Conservation (phyloP, 2,888 invertebrate genomes). For the Aphidius colemani region DNA sequence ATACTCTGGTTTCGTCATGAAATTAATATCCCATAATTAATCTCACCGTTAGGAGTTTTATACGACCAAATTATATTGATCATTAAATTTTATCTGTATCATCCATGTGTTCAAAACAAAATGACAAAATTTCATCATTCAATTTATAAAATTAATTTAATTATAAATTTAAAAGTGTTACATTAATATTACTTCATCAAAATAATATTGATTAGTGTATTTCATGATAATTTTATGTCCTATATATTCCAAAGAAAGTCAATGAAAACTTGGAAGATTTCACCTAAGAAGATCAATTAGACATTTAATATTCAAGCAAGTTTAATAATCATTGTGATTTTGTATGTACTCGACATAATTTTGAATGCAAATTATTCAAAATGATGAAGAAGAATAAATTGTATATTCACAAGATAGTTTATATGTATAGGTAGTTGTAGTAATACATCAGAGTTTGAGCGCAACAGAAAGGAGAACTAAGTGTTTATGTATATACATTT, state of each 20-base stretch:
- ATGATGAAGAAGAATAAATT: slow-evolving; percentile 16
- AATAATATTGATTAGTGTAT: too few relatives aligned
- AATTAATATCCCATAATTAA: slow-evolving; percentile 45
- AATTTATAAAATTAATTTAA: background rate
- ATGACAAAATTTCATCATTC: background rate
- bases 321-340: slow-evolving; percentile 53
- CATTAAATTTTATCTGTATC: background rate
- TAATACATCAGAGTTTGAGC: background rate
- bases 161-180: background rate
- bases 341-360: slow-evolving; percentile 51
- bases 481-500: too few relatives aligned
- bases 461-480: too few relatives aligned
- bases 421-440: background rate
- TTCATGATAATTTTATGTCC: too few relatives aligned
- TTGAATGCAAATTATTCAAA: slow-evolving; percentile 50
- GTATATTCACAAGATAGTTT: too few relatives aligned
- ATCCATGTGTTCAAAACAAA: background rate
- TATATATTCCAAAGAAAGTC: background rate
- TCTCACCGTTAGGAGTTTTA: slow-evolving; percentile 18
- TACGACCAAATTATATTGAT: too few relatives aligned
- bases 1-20: slow-evolving; percentile 46
- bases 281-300: too few relatives aligned
- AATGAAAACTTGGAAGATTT: background rate
- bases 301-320: too few relatives aligned
- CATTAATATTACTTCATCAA: too few relatives aligned